These are phyloP conservation scores for Odontamblyopus rebecca DNA, from an alignment of 2,797 vertebrate species.

Conservation along the genomic window DNA sequence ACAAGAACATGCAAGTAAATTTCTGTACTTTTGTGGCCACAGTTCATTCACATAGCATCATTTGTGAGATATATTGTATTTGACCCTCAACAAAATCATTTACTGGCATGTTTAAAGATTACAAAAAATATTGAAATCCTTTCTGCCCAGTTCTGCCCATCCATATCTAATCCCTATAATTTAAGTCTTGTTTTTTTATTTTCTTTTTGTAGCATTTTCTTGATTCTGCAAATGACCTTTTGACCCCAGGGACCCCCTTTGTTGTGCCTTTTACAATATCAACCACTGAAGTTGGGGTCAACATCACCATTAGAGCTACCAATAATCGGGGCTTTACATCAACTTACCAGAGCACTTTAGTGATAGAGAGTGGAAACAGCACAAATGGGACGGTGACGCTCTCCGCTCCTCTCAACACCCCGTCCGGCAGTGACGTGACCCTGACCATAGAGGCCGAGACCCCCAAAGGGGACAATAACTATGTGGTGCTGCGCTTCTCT, in stretches of 20 bases:
- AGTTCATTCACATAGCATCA: no score
- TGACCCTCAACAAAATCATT: no score
- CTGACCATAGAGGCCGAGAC: constrained; percentile 61
- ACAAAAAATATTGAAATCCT: no score
- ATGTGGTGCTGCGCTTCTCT: constrained; percentile 48
- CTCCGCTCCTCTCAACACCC: constrained; percentile 42
- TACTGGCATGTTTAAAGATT: no score
- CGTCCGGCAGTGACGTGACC: constrained; percentile 60
- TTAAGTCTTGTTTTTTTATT: no score
- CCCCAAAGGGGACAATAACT: constrained; percentile 56
- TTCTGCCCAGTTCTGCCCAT: no score
- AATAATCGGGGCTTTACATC: constrained; percentile 47
- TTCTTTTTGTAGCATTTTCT: neutral
- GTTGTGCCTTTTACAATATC: constrained; percentile 58
- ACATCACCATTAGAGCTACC: constrained; percentile 51
- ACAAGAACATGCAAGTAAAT: no score
- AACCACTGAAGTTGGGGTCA: constrained; percentile 23
- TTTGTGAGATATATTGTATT: no score
- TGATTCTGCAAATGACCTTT: constrained; percentile 19
- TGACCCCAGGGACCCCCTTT: constrained; percentile 45
- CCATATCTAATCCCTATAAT: no score
- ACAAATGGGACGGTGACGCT: constrained; percentile 53
- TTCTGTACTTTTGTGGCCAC: no score
- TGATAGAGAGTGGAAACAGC: constrained; percentile 21
- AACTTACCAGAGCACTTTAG: constrained; percentile 39